Base-by-base conservation (phyloP, 1,140 invertebrate species). In the Nomia melanderi region DNA sequence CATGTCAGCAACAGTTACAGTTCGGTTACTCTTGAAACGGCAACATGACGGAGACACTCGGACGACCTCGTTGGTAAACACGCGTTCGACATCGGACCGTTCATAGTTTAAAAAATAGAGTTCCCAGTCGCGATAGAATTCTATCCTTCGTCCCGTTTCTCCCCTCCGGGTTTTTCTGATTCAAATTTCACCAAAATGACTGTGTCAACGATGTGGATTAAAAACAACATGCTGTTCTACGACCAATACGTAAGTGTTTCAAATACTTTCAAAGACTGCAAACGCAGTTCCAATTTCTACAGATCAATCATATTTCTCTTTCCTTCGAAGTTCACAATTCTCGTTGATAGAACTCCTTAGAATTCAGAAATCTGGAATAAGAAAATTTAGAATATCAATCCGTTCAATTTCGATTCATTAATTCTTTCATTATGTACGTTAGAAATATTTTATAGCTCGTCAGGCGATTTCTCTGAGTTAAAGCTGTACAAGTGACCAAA, bases 181-280 rank as follows among this genome's bases (percentile, higher is more conserved):
- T 36, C 3, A 20, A 8, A 9, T 29, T 6, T 6, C 8, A 73
- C 9, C 9, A 31, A 67, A 39, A 62, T 67, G 63, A 11, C 47
- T 41, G 17, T 29, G 54, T 8, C 36, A 14, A 1, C 60, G 1
- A 27, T 31, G 25, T 87, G 86, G 84, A 86, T 86, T 9, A 86
- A 11, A 29, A 59, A 59, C 4, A 87, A 86, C 23, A 84, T 87
- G 82, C 31, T 86, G 12, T 44, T 44, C 25, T 12, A 20, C 0
- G 62, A 65, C 6, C 8, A 73, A 25, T 36, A 6, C 0, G 76
- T 78, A 33, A 82, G 72, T 79, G 4, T 17, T 59, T 50, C 8
- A n/a, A 50, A 7, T 50, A 50, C 7, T 8, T 36, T 36, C 33
- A 8, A 36, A n/a, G n/a, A n/a, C n/a, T n/a, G n/a, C n/a, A n/a